Base-by-base conservation (phyloP, 1,140 invertebrate genomes). In the Drosophila repleta region DNA sequence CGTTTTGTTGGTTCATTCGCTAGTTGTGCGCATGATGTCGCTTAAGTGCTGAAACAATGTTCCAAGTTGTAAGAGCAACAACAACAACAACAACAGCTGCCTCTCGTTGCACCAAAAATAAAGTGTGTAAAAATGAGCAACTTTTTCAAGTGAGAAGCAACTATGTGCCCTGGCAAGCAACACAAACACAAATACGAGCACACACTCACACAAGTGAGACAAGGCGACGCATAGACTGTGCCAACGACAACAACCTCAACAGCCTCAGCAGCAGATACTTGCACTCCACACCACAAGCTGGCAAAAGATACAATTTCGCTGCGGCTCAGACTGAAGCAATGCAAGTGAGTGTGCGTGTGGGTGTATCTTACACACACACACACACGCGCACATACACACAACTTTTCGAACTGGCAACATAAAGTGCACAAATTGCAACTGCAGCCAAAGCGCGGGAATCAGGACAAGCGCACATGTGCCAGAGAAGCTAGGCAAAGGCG, bases 11-110 rank as follows among this genome's bases (percentile, higher is more conserved):
- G 65, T 74, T 72, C 60, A 71, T 61, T 56, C 56, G 58, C 60
- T 62, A 63, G 76, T 74, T 79, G 75, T 79, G 83, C 74, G 70
- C 74, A 61, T 78, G 85, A 81, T 87, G 83, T 88, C 83, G 83
- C 83, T 83, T 88, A 88, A 88, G 83, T 88, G 83, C 79, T 88
- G 83, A 88, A 88, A 88, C 83, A 88, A 89, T 88, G 83, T 88
- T 88, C 76, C 84, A 76, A 88, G 79, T 88, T 88, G 83, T 87
- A 87, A 87, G 83, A 83, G 83, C 83, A 87, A 76, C 76, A 29
- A 29, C 29, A 29, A 8, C 29, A 62, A 52, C 79, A 69, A 61
- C 76, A 68, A 56, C 51, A 77, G 64, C 70, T 69, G 71, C 57
- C 60, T 55, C 48, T 60, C 63, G 76, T 66, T 85, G 82, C 82